Base-by-base conservation (phyloP, 2,113 vertebrate species). In the Melanostigma gelatinosum region DNA sequence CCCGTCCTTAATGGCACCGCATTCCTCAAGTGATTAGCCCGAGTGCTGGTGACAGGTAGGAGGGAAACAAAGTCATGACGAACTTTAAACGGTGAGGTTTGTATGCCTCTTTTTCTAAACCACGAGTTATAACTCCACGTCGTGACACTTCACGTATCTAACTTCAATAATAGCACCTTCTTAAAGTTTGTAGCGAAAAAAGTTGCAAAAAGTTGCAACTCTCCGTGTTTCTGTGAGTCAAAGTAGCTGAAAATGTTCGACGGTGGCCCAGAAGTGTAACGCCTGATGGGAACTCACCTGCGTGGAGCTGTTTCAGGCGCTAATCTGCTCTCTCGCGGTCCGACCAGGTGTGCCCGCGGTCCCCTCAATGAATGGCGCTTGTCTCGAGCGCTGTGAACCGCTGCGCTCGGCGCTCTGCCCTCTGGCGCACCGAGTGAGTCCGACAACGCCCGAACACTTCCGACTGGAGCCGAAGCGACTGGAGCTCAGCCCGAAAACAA, bases 341-440 rank as follows among this genome's bases (percentile, higher is more conserved):
- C 38, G 66, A 75, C 90, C 92, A 94, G 93, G 94, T 94, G 92
- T 85, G 83, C 68, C 62, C 66, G 77, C 79, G 38, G 55, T 72
- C 68, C 62, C 71, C 76, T 78, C 80, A 18, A 85, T 87, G 75
- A 90, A 81, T 84, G 71, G 72, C 72, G 84, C 67, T 75, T 0
- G 44, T 80, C 65, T 58, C 55, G 46, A 46, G 87, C 81, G 64
- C 54, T 2, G 32, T 3, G 75, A 66, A 70, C 60, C 66, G 74
- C 70, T 15, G 71, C 1, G 83, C 79, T 83, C 74, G 57, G 57
- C 57, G 78, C 75, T 79, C 88, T 84, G 89, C 87, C 73, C 85
- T 77, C 83, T 50, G 79, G 76, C 52, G 2, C 75, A 0, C 72
- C 79, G 85, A 55, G 6, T 0, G 27, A 46, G 10, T 6, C 75